These are phyloP conservation scores for Ceratitis capitata DNA, from an alignment of 1,140 invertebrate species.

Conservation along the genomic window DNA sequence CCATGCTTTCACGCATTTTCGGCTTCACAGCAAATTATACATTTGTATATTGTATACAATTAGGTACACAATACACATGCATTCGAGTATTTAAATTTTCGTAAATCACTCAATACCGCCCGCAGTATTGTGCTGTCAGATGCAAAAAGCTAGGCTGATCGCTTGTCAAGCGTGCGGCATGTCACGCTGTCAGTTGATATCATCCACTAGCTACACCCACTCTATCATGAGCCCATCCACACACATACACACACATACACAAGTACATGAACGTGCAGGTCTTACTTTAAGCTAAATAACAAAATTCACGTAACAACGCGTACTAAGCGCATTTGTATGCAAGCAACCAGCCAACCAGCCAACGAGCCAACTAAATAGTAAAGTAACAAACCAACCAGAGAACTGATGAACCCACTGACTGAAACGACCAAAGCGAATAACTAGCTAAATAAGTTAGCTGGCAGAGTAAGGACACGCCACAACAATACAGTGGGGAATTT, in stretches of 20 bases:
- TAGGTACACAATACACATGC: too few species aligned
- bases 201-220: neutral
- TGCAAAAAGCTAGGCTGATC: neutral
- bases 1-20: too few species aligned
- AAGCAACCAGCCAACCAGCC: neutral
- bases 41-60: too few species aligned
- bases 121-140: neutral
- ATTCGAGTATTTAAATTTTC: neutral
- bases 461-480: neutral
- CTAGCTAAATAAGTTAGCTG: slow-evolving; percentile 17
- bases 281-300: neutral
- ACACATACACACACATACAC: neutral
- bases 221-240: too few species aligned
- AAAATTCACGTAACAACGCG: neutral
- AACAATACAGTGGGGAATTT: neutral
- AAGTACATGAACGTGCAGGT: neutral
- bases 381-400: neutral
- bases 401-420: neutral
- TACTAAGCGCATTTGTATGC: neutral
- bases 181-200: slow-evolving; percentile 29
- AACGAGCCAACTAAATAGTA: neutral
- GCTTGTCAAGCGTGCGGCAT: slow-evolving; percentile 31
- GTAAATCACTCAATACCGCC: neutral
- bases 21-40: too few species aligned
- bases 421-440: neutral